A percentile compares a stretch with the other conserved stretches of the same genome.
Conservation (phyloP, 2,888 invertebrate genomes). For the Azorinus chamasolen region DNA sequence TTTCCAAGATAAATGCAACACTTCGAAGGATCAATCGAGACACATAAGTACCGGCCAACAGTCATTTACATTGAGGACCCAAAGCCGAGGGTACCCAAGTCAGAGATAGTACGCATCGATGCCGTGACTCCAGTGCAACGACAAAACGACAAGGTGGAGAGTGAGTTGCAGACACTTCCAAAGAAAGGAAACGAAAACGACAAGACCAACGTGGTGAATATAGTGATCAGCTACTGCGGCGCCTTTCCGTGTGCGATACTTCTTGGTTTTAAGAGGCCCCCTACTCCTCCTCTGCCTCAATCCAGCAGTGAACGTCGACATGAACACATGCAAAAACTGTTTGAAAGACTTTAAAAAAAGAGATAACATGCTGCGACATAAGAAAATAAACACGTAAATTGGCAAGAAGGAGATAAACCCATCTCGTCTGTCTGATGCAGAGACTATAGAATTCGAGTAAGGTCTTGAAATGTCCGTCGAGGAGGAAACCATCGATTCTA, state of each 20-base stretch:
- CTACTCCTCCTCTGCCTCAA: conserved; percentile 8
- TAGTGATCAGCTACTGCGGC: no score
- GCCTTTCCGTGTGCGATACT: not conserved
- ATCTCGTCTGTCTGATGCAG: no score
- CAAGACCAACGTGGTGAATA: no score
- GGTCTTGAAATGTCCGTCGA: not conserved
- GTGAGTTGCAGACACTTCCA: not conserved
- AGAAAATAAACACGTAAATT: not conserved
- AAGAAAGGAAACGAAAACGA: no score
- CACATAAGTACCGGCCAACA: no score
- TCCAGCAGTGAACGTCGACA: no score
- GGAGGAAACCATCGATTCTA: not conserved
- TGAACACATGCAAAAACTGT: conserved; percentile 9
- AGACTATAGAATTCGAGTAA: not conserved
- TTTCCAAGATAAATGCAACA: no score
- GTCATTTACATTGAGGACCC: conserved; percentile 7
- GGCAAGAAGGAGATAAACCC: not conserved
- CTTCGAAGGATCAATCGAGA: no score
- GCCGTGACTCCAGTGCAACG: conserved; percentile 9
- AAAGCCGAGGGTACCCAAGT: conserved; percentile 1
- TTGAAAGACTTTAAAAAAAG: not conserved
- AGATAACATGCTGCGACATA: conserved; percentile 10
- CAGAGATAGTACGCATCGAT: conserved; percentile 4
- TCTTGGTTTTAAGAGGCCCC: not conserved
- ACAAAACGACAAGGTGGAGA: conserved; percentile 6